Evolutionary conservation across 2,888 invertebrate species (phyloP).

Genomic region (Loripinus fragilis): DNA sequence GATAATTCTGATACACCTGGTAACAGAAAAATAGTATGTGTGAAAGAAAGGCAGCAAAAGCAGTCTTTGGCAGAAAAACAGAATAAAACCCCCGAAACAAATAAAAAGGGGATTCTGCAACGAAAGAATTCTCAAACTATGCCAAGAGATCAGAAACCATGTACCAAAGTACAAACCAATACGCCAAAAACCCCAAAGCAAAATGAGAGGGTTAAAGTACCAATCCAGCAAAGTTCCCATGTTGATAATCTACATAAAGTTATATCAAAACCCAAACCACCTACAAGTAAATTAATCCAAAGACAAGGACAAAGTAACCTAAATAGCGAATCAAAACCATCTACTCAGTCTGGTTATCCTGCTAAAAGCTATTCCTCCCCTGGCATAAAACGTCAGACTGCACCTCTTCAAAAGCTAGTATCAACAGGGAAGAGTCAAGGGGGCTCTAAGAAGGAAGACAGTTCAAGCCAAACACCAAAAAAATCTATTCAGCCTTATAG

Average conservation of each 20-base stretch:
- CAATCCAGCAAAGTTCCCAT: background rate
- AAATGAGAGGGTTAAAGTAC: background rate
- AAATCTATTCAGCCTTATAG: background rate
- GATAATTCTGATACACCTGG: background rate
- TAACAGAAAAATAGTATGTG: background rate
- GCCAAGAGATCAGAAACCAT: background rate
- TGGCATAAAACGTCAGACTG: background rate
- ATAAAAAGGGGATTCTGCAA: background rate
- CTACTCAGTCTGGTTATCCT: background rate
- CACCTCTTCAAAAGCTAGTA: background rate
- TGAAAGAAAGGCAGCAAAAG: too few species aligned
- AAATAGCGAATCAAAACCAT: background rate
- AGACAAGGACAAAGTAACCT: background rate
- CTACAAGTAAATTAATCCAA: background rate
- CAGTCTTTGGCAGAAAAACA: too few species aligned
- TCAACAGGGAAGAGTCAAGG: background rate
- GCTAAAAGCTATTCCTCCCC: background rate
- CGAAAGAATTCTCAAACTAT: background rate
- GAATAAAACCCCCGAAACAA: too few species aligned
- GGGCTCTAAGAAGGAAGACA: background rate
- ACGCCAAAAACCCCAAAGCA: background rate
- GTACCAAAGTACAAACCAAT: background rate
- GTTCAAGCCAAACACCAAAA: background rate
- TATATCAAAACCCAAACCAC: background rate
- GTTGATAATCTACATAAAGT: constrained; percentile 7